A percentile compares a stretch with the other conserved stretches of the same genome.
Conservation (phyloP, 1,140 invertebrate genomes). For the Centruroides vittatus region DNA sequence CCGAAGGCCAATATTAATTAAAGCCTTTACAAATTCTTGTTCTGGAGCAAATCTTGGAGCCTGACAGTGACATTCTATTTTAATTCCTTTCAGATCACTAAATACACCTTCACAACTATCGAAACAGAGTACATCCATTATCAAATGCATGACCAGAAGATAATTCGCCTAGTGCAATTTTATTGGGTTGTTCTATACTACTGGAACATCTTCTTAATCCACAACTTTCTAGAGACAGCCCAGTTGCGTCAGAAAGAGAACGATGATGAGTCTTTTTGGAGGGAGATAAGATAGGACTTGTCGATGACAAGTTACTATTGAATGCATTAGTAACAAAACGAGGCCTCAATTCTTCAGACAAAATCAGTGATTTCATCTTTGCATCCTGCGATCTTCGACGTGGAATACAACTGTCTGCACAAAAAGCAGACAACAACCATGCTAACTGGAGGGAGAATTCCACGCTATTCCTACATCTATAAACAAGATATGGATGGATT, state of each 20-base stretch:
- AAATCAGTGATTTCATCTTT: constrained; percentile 72
- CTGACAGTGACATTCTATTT: constrained; percentile 57
- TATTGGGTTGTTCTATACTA: neutral
- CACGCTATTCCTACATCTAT: constrained; percentile 80
- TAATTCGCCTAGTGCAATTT: constrained; percentile 60
- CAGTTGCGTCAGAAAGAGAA: constrained; percentile 81
- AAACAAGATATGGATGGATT: constrained; percentile 84
- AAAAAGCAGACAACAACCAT: constrained; percentile 90
- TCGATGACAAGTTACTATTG: neutral
- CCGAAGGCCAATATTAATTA: constrained; percentile 81
- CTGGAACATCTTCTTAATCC: constrained; percentile 6
- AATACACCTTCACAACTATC: constrained; percentile 56
- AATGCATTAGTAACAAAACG: neutral
- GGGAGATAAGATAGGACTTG: constrained; percentile 8
- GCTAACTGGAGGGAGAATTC: constrained; percentile 91
- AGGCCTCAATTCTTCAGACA: constrained; percentile 63
- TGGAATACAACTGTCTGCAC: constrained; percentile 52
- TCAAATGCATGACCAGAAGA: constrained; percentile 88
- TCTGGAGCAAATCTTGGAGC: constrained; percentile 68
- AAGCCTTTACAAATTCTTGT: constrained; percentile 63
- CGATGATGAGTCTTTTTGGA: constrained; percentile 59
- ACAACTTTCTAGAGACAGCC: neutral
- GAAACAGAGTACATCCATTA: constrained; percentile 83
- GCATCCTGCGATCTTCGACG: constrained; percentile 72
- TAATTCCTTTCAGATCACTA: constrained; percentile 52